These are phyloP conservation scores for Cavia aperea DNA, from an alignment of 2,113 vertebrate species.

Conservation along the genomic window DNA sequence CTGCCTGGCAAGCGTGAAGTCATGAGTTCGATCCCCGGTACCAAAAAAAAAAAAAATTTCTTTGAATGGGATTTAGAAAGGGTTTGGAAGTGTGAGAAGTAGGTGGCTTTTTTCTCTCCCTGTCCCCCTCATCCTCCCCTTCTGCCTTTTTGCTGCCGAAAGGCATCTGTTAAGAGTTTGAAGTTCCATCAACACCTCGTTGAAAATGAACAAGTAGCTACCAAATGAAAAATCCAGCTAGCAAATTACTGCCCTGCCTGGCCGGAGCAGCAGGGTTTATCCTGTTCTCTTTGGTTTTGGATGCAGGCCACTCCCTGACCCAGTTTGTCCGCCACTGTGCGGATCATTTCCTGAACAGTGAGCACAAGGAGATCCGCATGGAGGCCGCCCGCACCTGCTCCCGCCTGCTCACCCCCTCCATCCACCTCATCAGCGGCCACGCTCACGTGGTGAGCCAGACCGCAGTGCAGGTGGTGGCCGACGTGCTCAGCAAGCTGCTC, in stretches of 20 bases:
- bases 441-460: slow-evolving; percentile 97
- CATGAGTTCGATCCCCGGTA: too few species aligned
- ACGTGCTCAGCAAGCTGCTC: slow-evolving; percentile 96
- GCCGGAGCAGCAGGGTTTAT: background rate
- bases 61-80: background rate
- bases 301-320: slow-evolving; percentile 93
- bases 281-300: background rate
- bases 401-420: slow-evolving; percentile 92
- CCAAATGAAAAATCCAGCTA: background rate
- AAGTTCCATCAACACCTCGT: background rate
- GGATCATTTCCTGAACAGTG: slow-evolving; percentile 96
- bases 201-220: background rate
- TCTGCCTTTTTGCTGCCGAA: background rate
- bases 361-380: slow-evolving; percentile 98
- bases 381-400: slow-evolving; percentile 96
- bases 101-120: background rate
- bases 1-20: too few species aligned
- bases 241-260: background rate
- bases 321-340: slow-evolving; percentile 99
- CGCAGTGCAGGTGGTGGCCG: slow-evolving; percentile 95
- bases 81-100: background rate
- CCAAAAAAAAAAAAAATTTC: too few species aligned
- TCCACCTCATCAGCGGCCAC: slow-evolving; percentile 91
- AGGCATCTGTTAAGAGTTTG: background rate
- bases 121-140: background rate